Evolutionary conservation across 1,140 invertebrate species (phyloP).

Genomic region (Drosophila kurseongensis): DNA sequence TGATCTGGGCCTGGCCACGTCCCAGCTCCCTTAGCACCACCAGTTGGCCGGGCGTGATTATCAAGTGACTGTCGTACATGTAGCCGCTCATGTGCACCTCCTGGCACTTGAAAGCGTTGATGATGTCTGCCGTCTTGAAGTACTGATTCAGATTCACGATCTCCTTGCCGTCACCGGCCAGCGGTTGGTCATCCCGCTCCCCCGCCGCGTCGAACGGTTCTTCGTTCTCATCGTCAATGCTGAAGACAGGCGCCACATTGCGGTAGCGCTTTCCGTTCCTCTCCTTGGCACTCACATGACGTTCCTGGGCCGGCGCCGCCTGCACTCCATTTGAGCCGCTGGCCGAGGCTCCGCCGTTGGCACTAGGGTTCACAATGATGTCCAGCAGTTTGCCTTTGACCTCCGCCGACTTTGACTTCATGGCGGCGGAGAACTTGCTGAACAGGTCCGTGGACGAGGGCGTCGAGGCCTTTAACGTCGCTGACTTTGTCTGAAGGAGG

Average conservation of each 20-base stretch:
- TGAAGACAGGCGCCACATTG: conserved; percentile 96
- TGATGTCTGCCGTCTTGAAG: conserved; percentile 93
- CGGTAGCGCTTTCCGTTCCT: conserved; percentile 94
- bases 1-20: conserved; percentile 91
- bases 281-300: conserved; percentile 92
- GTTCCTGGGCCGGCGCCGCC: conserved; percentile 85
- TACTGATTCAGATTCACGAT: conserved; percentile 89
- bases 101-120: conserved; percentile 95
- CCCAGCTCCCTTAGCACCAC: conserved; percentile 93
- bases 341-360: conserved; percentile 42
- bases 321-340: conserved; percentile 57
- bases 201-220: conserved; percentile 81
- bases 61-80: conserved; percentile 93
- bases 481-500: conserved; percentile 41
- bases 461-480: conserved; percentile 40
- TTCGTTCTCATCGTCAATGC: conserved; percentile 97
- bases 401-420: conserved; percentile 95
- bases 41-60: conserved; percentile 95
- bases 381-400: conserved; percentile 97
- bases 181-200: conserved; percentile 48
- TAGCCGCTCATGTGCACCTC: conserved; percentile 95
- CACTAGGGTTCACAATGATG: conserved; percentile 95
- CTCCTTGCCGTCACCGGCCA: conserved; percentile 87
- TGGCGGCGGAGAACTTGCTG: conserved; percentile 91
- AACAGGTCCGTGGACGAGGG: conserved; percentile 88